Evolutionary conservation across 1,140 invertebrate genomes (phyloP), one percentile per base, ranked within the genome.

Genomic region (Drosophila willistoni): DNA sequence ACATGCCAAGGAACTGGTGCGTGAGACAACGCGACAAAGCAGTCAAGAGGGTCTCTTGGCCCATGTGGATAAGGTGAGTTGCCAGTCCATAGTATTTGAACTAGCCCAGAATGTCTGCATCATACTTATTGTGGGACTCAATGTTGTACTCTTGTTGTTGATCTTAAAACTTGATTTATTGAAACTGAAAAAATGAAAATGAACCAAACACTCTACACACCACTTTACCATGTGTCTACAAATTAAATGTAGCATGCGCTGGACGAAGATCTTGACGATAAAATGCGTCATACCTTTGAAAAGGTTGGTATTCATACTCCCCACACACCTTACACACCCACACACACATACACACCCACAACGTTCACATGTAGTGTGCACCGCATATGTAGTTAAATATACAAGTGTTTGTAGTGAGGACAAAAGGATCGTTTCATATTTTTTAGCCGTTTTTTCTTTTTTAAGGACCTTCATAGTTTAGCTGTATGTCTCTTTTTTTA

Each of bases 31-130:
- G 0, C 94, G 97, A 7, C 97, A 98, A 91, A 96, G 96, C 82
- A 97, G 96, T 82, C 97, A 98, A 91, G 97, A 98, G 86, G 96
- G 96, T 14, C 78, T 98, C 1, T 92, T 98, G n/a, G 96, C 97
- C 10, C 97, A 97, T 66, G 96, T 98, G 94, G 97, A 98, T 78
- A 97, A 98, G 94, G 96, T 97, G 39, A 71, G 83, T 69, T 54
- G 25, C 5, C 17, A 34, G 25, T 33, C 22, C 22, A 13, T 22
- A 12, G 34, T 0, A 41, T 22, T 22, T 2, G 4, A 1, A 39
- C 36, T 39, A 55, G 13, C 33, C 51, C 33, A 7, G 10, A 14
- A 39, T 29, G 44, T 14, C 9, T 59, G 64, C 61, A 71, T 64
- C 57, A 29, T 34, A 36, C 41, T 68, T 61, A 61, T 19, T 64